These are phyloP conservation scores for Gibbula magus DNA, from an alignment of 2,888 invertebrate genomes.

Conservation along the genomic window DNA sequence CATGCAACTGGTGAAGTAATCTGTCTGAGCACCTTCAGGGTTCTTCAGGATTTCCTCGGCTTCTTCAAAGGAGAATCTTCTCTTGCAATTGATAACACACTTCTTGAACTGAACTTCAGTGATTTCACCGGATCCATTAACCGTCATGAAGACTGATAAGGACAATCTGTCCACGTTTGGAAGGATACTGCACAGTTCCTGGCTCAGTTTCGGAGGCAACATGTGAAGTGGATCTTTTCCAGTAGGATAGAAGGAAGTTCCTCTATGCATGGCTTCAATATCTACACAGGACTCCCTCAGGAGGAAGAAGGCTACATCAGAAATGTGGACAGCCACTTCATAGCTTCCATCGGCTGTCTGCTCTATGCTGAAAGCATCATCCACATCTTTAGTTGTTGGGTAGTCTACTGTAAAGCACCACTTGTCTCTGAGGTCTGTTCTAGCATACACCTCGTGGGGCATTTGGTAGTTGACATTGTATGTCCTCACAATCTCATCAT, in stretches of 20 bases:
- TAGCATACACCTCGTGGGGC: slow-evolving; percentile 44
- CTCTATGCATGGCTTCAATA: slow-evolving; percentile 51
- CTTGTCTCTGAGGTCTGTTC: slow-evolving; percentile 50
- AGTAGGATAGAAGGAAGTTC: slow-evolving; percentile 54
- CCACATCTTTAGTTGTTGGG: slow-evolving; percentile 42
- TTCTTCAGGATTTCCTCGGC: slow-evolving; percentile 62
- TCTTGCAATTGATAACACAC: slow-evolving; percentile 60
- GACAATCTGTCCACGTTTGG: slow-evolving; percentile 55
- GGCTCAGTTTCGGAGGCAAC: slow-evolving; percentile 56
- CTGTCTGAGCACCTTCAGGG: slow-evolving; percentile 46
- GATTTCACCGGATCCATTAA: slow-evolving; percentile 56
- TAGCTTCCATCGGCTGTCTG: slow-evolving; percentile 54
- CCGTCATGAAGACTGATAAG: slow-evolving; percentile 61
- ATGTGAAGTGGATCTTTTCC: slow-evolving; percentile 53
- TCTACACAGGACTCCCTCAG: slow-evolving; percentile 59
- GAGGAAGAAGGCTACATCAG: slow-evolving; percentile 65
- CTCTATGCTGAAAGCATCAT: slow-evolving; percentile 62
- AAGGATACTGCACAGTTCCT: slow-evolving; percentile 59
- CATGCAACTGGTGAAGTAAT: slow-evolving; percentile 59
- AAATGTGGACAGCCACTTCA: slow-evolving; percentile 64
- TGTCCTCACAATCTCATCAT: slow-evolving; percentile 46
- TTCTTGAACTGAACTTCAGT: slow-evolving; percentile 48
- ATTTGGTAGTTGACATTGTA: slow-evolving; percentile 49
- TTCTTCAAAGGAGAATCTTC: slow-evolving; percentile 54
- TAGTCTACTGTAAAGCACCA: slow-evolving; percentile 61